A percentile compares a stretch with the other conserved stretches of the same genome.
phyloP scores from a whole-genome alignment of 1,140 invertebrate species.

The Vanessa tameamea region DNA sequence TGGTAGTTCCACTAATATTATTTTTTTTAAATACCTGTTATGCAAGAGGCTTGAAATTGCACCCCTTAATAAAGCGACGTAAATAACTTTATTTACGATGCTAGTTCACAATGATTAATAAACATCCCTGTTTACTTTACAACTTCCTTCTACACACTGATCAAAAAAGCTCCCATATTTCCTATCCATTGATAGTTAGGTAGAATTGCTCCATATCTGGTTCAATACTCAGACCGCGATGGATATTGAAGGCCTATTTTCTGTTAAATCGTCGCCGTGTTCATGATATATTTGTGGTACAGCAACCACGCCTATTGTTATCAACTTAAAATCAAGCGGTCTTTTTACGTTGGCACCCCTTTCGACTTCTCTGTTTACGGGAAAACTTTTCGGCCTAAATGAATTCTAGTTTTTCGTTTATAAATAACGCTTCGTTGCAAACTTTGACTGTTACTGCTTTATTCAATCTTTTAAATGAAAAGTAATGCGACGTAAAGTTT shows the following conservation, averaged over 20 bases:
- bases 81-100: conserved; percentile 43
- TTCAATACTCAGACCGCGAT: not conserved
- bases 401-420: conserved; percentile 48
- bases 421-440: conserved; percentile 40
- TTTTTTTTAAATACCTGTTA: not conserved
- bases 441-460: conserved; percentile 13
- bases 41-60: not conserved
- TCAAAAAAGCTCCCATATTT: not conserved
- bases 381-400: conserved; percentile 48
- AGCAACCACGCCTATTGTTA: conserved; percentile 42
- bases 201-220: not conserved
- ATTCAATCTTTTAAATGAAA: conserved; percentile 36
- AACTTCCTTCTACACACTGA: conserved; percentile 33
- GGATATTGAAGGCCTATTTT: not conserved
- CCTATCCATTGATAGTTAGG: not conserved
- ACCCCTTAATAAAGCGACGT: not conserved
- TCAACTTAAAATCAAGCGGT: conserved; percentile 55
- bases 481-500: conserved; percentile 20
- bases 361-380: conserved; percentile 45
- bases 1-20: too few relatives aligned
- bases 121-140: conserved; percentile 56
- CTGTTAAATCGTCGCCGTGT: not conserved
- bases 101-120: conserved; percentile 64
- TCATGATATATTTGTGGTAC: not conserved
- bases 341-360: conserved; percentile 59